Conservation (phyloP, 2,888 invertebrate species). For the Margaritifera margaritifera region DNA sequence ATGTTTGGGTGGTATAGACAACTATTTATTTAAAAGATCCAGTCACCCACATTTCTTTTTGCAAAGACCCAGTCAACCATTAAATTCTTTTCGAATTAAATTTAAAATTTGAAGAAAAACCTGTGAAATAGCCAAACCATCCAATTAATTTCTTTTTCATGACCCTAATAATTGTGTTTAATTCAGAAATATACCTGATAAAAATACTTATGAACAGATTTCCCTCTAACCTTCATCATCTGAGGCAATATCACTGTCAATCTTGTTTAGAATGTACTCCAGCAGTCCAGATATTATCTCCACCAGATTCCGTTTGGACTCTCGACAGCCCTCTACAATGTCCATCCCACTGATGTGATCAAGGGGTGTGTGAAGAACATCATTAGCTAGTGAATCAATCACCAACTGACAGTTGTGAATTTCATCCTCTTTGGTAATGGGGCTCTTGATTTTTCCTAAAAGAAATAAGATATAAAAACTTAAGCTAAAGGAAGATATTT, state of each 20-base stretch:
- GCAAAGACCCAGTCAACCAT: too few species aligned
- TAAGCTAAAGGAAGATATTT: not conserved
- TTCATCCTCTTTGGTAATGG: conserved; percentile 66
- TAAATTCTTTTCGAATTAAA: too few species aligned
- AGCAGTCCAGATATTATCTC: conserved; percentile 70
- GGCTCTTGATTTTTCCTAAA: conserved; percentile 54
- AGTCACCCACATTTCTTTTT: too few species aligned
- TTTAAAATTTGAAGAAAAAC: too few species aligned
- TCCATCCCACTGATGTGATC: conserved; percentile 69
- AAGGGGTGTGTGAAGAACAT: conserved; percentile 69
- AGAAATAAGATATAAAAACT: conserved; percentile 1
- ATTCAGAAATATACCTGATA: too few species aligned
- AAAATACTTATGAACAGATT: too few species aligned
- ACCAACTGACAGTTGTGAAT: conserved; percentile 70
- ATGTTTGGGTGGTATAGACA: too few species aligned
- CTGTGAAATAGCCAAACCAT: too few species aligned
- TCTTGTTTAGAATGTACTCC: conserved; percentile 69
- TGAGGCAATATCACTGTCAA: conserved; percentile 63
- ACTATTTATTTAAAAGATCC: too few species aligned
- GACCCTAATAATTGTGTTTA: too few species aligned
- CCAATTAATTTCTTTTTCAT: too few species aligned
- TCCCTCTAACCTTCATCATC: conserved; percentile 33
- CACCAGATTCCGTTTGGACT: conserved; percentile 64
- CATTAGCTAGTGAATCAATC: conserved; percentile 68
- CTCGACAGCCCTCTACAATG: conserved; percentile 58